phyloP scores from a whole-genome alignment of 2,888 invertebrate species.

The Tipula lateralis region DNA sequence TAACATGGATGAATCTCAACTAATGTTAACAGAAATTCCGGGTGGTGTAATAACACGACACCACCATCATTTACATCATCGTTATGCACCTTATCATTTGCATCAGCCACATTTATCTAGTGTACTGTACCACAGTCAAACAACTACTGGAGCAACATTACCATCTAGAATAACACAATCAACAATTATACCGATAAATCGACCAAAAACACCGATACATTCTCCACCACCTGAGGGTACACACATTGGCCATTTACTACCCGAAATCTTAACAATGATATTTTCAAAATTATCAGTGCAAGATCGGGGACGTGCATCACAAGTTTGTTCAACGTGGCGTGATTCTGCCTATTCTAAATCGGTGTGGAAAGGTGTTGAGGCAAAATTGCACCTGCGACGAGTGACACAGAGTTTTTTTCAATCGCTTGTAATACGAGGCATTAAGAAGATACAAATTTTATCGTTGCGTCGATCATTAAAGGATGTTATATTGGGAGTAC shows the following conservation, averaged over 20 bases:
- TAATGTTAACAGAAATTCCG: constrained; percentile 47
- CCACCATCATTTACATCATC: constrained; percentile 43
- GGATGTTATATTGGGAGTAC: constrained; percentile 80
- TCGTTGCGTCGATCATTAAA: constrained; percentile 76
- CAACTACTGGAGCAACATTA: constrained; percentile 19
- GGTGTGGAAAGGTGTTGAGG: constrained; percentile 92
- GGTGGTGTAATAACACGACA: constrained; percentile 41
- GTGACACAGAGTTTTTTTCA: constrained; percentile 80
- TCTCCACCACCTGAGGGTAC: constrained; percentile 56
- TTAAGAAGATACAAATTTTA: constrained; percentile 81
- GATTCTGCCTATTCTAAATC: constrained; percentile 89
- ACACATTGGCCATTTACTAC: constrained; percentile 84
- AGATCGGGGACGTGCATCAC: constrained; percentile 85
- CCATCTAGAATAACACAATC: constrained; percentile 39
- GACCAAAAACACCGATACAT: constrained; percentile 41
- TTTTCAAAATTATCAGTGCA: constrained; percentile 83
- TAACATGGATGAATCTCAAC: constrained; percentile 36
- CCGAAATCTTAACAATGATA: constrained; percentile 87
- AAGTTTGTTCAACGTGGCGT: constrained; percentile 84
- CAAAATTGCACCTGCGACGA: constrained; percentile 78
- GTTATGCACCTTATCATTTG: constrained; percentile 59
- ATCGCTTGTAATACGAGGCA: constrained; percentile 80
- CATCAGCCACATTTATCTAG: constrained; percentile 58
- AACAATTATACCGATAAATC: constrained; percentile 48
- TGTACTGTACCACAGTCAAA: not conserved